Evolutionary conservation across 2,113 vertebrate genomes (phyloP).

Genomic region (Anas platyrhynchos): DNA sequence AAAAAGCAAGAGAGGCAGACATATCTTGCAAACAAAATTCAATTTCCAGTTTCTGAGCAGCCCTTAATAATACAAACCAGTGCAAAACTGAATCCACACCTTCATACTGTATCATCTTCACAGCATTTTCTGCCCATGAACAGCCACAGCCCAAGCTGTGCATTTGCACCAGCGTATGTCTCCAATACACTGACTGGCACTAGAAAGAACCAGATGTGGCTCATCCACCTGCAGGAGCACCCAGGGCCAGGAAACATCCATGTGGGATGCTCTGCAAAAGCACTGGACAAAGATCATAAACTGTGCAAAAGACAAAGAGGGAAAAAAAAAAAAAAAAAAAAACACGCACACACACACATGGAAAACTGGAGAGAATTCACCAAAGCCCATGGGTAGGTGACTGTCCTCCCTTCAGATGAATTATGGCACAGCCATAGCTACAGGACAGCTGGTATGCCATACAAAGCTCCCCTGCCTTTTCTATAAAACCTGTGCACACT

Average conservation of each 20-base stretch:
- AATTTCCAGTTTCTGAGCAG: background rate
- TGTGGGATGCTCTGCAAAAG: background rate
- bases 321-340: accelerated
- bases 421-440: background rate
- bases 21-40: background rate
- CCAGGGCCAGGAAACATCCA: background rate
- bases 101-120: accelerated
- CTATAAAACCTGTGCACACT: background rate
- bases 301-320: background rate
- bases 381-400: background rate
- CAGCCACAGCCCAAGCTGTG: background rate
- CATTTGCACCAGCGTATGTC: accelerated
- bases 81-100: background rate
- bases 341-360: too few species aligned
- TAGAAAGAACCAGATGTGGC: background rate
- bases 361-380: background rate
- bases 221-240: background rate
- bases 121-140: background rate
- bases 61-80: background rate
- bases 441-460: background rate
- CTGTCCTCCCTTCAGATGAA: background rate
- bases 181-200: background rate
- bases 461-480: background rate
- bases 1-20: accelerated
- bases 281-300: background rate